Evolutionary conservation across 1,140 invertebrate species (phyloP), one percentile per base, ranked within the genome.

Genomic region (Mizuhopecten yessoensis): DNA sequence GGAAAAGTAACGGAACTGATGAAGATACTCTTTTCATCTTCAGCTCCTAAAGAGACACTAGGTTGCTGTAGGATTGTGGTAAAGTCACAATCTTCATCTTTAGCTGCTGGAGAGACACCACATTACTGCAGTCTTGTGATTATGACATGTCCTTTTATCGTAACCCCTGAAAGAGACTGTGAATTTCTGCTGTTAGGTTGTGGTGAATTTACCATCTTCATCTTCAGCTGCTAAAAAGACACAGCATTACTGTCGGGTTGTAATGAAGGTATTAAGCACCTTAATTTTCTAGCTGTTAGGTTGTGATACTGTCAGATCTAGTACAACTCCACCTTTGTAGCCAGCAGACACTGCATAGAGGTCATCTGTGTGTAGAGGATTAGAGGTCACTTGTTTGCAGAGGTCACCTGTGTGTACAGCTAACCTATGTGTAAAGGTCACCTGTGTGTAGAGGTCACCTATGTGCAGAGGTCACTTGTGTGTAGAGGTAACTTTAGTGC

Each of bases 1-100:
- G 94, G 23, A 93, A 92, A 88, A 95, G 94, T 90, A 92, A 94
- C 49, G 94, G 94, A 0, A 95, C 94, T 88, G 94, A 95, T 91
- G 92, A 94, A 89, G 94, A 95, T 89, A 92, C 93, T 29, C 86
- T 95, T 33, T 95, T 93, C 90, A 88, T 95, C 0, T 94, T 91
- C 45, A 92, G 88, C 88, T 89, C 86, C 86, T 87, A 23, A 11
- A 86, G 20, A 86, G 11, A 86, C 86, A 34, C 42, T 1, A 45
- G 9, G 17, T 45, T 17, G 0, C 42, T 45, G 42, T 17, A 45
- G 42, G 42, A 17, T 45, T 45, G 17, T 45, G 42, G 17, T 45
- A 17, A 10, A 23, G 45, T 9, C 15, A 49, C 3, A 10, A 5
- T 17, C 20, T 49, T 5, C 20, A 20, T 15, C 45, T 49, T 23